Evolutionary conservation across 2,888 invertebrate species (phyloP), one percentile per base, ranked within the genome.

Genomic region (Perizoma affinitatum): DNA sequence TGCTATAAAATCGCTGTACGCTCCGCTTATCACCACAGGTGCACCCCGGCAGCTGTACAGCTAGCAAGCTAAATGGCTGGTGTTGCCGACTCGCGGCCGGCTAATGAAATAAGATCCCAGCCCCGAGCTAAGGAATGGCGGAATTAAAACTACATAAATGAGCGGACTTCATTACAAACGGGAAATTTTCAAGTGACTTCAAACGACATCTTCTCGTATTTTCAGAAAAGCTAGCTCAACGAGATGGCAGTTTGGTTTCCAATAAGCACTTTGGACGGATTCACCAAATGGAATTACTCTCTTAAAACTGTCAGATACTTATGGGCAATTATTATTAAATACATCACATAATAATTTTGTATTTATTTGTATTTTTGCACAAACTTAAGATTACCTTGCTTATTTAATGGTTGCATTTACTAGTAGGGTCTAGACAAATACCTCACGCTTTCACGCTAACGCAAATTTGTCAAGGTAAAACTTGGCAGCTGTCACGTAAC

Each of bases 141-240:
- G 90, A 90, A 92, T 91, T 91, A 92, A 91, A 91, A 90, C 86
- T 88, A 90, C 88, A 90, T 90, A 90, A 91, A 91, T 88, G 90
- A 86, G 79, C 79, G 80, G 80, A 78, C 83, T 79, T 80, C 80
- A 78, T 80, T 84, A 76, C 76, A 75, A 86, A 86, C 82, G 82
- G 82, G 78, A 82, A 84, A 84, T 64, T 66, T 65, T 67, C 62
- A 65, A 67, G 61, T 63, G 63, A 67, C 65, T 67, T 35, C 51
- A 43, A 61, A 61, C 57, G 65, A 66, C 63, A 66, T 63, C 61
- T 57, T 61, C 61, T 58, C 44, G 57, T 58, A 61, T 64, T 65
- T 63, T 51, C 55, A 58, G 59, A 41, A 67, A 58, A 58, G 62
- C 56, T 41, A 41, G 47, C 49, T 54, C 49, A 45, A 36, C 41